phyloP scores from a whole-genome alignment of 1,140 invertebrate species.

The Hetaerina americana region DNA sequence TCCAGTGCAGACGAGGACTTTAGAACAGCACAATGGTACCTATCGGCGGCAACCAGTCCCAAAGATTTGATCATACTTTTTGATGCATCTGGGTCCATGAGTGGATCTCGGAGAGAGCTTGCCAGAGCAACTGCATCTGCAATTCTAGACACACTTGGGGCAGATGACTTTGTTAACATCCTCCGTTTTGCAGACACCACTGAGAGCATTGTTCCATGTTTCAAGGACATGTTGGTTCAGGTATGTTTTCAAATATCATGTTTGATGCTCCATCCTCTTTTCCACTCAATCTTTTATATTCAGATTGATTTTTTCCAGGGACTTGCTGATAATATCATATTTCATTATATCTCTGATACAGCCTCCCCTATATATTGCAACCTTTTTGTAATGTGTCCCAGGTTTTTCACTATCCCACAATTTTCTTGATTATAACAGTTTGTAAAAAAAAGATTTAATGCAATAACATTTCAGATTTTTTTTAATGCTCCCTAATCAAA shows the following conservation, averaged over 20 bases:
- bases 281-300: background rate
- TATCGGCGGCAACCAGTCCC: constrained; percentile 88
- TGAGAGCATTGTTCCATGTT: constrained; percentile 68
- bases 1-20: constrained; percentile 55
- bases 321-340: background rate
- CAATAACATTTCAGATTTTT: too few relatives aligned
- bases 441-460: too few relatives aligned
- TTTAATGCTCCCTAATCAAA: too few relatives aligned
- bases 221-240: constrained; percentile 73
- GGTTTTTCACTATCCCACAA: too few relatives aligned
- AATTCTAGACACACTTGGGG: constrained; percentile 86
- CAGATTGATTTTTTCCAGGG: background rate
- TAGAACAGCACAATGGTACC: constrained; percentile 80
- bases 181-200: constrained; percentile 66
- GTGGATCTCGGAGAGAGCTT: constrained; percentile 68
- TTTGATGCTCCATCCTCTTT: background rate
- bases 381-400: too few relatives aligned
- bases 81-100: constrained; percentile 80
- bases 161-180: constrained; percentile 94
- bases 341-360: too few relatives aligned
- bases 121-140: constrained; percentile 71
- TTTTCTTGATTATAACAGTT: too few relatives aligned
- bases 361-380: too few relatives aligned
- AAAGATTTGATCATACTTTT: constrained; percentile 92
- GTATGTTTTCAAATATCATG: constrained; percentile 27